Evolutionary conservation across 2,113 vertebrate species (phyloP).

Genomic region (Menura novaehollandiae): DNA sequence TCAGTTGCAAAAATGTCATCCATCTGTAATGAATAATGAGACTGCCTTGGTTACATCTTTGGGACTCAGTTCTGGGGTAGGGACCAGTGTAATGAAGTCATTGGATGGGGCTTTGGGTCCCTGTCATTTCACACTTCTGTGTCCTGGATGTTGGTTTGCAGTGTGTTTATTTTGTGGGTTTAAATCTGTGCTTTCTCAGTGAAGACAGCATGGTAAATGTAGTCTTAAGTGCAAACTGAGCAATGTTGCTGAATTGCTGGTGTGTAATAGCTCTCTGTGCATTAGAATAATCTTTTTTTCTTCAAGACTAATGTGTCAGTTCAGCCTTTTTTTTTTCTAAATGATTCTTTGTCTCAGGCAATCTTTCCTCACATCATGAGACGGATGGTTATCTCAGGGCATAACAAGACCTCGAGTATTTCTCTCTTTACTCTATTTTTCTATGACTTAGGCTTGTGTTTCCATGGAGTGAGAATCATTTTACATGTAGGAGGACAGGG

Average conservation of each 20-base stretch:
- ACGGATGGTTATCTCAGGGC: constrained; percentile 42
- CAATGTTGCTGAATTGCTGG: not conserved
- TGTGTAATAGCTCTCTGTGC: constrained; percentile 1
- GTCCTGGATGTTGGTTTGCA: not conserved
- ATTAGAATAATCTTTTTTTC: constrained; percentile 44
- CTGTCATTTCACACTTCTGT: not conserved
- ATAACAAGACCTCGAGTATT: constrained; percentile 35
- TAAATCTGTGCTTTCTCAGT: not conserved
- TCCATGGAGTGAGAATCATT: not conserved
- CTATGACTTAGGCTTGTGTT: not conserved
- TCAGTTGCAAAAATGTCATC: not conserved
- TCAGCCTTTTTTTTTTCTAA: not conserved
- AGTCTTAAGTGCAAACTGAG: not conserved
- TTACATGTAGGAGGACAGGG: not conserved
- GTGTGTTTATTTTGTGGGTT: not conserved
- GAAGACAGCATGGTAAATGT: not conserved
- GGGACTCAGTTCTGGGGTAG: not conserved
- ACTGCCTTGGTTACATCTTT: not conserved
- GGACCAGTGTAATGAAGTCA: not conserved
- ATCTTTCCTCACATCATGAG: constrained; percentile 31
- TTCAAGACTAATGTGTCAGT: constrained; percentile 36
- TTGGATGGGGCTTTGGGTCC: not conserved
- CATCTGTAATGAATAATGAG: not conserved
- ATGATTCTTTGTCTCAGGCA: constrained; percentile 44
- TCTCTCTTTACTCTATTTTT: constrained; percentile 18